Evolutionary conservation across 2,888 invertebrate species (phyloP), one percentile per base, ranked within the genome.

Genomic region (Danaus chrysippus): DNA sequence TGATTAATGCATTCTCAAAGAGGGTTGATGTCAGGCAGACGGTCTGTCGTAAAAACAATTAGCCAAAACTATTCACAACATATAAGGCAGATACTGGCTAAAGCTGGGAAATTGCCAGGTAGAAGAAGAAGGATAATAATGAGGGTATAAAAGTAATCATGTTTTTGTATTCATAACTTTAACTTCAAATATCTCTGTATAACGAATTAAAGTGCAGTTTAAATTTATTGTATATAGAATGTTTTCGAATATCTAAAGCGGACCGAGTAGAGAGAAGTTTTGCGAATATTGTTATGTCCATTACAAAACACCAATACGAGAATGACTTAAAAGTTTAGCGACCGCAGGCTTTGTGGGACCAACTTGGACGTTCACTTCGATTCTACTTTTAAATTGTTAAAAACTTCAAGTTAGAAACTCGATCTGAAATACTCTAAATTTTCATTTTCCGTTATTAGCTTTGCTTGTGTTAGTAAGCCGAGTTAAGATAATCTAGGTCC

Each of bases 341-440:
- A 59, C 64, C 63, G 54, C 60, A 56, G 64, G 68, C 73, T 69
- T 73, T 75, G 76, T 77, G 71, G 74, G 69, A 73, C 71, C 77
- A 74, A 81, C 73, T 78, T 71, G 72, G 76, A 73, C 74, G 72
- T 65, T 64, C 74, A 73, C 76, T 73, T 73, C 73, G 71, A 75
- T 77, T 78, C 70, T 71, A 79, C 76, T 80, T 77, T 70, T 70
- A 74, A 78, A 76, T 76, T 75, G 76, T 78, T 77, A 67, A 63
- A 59, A 74, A 77, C 71, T 74, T 69, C 65, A 58, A 61, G 68
- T 65, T 67, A 56, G 57, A 59, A 70, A 68, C 65, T 71, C 54
- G 67, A 58, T 58, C 67, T 58, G 62, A 65, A 65, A 68, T 60
- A 64, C 63, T 68, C 68, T 65, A 69, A 68, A 70, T 72, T 70